A percentile compares a stretch with the other conserved stretches of the same genome.
These are phyloP conservation scores for Drosophila neonasuta DNA, from an alignment of 2,888 invertebrate genomes.

Conservation along the genomic window DNA sequence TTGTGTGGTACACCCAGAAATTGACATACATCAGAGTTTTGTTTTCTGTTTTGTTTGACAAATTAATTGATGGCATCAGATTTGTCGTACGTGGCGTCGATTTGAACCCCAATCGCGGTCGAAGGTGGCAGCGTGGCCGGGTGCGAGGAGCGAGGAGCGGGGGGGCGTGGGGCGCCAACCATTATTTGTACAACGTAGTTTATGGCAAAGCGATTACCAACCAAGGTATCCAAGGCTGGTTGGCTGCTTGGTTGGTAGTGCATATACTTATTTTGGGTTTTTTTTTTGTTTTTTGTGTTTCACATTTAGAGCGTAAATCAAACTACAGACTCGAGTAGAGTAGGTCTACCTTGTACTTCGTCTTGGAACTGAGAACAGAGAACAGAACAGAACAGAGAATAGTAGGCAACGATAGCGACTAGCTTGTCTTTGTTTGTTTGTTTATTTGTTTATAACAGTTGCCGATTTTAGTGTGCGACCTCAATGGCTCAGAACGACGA, in stretches of 20 bases:
- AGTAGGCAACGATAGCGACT: constrained; percentile 46
- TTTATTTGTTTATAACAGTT: constrained; percentile 68
- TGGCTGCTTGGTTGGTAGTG: constrained; percentile 2
- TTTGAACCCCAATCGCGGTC: not conserved
- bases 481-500: constrained; percentile 12
- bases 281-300: constrained; percentile 24
- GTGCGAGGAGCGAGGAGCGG: too few relatives aligned
- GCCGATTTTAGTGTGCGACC: constrained; percentile 31
- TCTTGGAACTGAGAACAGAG: constrained; percentile 23
- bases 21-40: not conserved
- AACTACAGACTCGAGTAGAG: constrained; percentile 28
- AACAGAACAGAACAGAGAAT: too few relatives aligned
- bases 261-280: constrained; percentile 30
- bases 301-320: constrained; percentile 24
- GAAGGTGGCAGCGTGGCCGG: not conserved
- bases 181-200: constrained; percentile 5
- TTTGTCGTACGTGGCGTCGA: constrained; percentile 19
- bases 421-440: constrained; percentile 33
- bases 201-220: constrained; percentile 10
- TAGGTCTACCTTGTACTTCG: constrained; percentile 49
- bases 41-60: constrained; percentile 6
- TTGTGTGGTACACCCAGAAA: not conserved
- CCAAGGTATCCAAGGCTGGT: constrained; percentile 59
- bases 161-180: not conserved
- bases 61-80: constrained; percentile 18